Conservation (phyloP, 2,797 vertebrate species). For the Darevskia mixta region DNA sequence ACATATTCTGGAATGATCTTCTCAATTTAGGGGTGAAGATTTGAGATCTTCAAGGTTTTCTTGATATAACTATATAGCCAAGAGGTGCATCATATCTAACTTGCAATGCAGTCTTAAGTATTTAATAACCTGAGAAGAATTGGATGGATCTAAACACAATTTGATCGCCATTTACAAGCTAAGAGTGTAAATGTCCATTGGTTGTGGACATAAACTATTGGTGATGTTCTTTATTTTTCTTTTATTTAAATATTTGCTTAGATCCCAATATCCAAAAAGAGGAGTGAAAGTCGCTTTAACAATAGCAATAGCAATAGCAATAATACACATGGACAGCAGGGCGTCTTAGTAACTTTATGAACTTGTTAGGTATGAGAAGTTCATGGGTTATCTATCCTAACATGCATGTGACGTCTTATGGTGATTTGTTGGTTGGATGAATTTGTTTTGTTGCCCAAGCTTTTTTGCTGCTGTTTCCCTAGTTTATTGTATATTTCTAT, state of each 20-base stretch:
- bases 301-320: too few relatives aligned
- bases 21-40: not conserved
- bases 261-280: not conserved
- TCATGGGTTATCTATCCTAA: not conserved
- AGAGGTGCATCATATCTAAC: not conserved
- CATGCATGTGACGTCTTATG: too few relatives aligned
- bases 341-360: not conserved
- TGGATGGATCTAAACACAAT: not conserved
- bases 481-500: too few relatives aligned
- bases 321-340: too few relatives aligned
- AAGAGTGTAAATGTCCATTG: not conserved
- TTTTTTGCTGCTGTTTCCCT: too few relatives aligned
- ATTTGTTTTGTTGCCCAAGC: too few relatives aligned
- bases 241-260: not conserved
- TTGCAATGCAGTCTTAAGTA: not conserved
- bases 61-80: not conserved
- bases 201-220: not conserved
- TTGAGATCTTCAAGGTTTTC: not conserved
- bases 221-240: too few relatives aligned
- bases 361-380: not conserved
- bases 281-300: too few relatives aligned
- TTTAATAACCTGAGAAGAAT: not conserved
- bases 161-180: not conserved
- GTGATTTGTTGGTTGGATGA: too few relatives aligned
- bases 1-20: conserved; percentile 7